Evolutionary conservation across 2,888 invertebrate genomes (phyloP).

Genomic region (Rhogogaster chlorosoma): DNA sequence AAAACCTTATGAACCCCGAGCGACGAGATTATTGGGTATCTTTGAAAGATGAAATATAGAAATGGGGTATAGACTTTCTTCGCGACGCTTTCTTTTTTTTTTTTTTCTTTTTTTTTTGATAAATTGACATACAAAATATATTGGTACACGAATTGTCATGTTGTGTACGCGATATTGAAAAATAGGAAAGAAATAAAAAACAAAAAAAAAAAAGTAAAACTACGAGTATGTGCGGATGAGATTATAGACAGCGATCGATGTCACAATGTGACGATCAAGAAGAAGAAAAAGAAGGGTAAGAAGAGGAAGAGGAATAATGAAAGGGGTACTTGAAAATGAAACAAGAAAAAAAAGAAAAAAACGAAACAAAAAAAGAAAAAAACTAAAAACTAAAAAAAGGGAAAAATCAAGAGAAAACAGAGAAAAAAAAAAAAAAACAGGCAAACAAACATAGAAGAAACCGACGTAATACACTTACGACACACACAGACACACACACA

Average conservation of each 20-base stretch:
- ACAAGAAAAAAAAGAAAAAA: not conserved
- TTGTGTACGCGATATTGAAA: not conserved
- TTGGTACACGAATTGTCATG: not conserved
- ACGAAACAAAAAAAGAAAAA: not conserved
- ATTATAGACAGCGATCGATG: not conserved
- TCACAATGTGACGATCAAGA: not conserved
- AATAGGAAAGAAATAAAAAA: not conserved
- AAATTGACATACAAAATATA: not conserved
- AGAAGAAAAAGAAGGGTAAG: no score
- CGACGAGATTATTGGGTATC: no score
- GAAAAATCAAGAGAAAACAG: not conserved
- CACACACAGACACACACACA: not conserved
- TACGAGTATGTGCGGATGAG: not conserved
- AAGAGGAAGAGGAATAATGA: no score
- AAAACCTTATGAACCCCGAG: not conserved
- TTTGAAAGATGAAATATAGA: no score
- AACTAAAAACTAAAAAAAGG: slow-evolving; percentile 22
- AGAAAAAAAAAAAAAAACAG: slow-evolving; percentile 18
- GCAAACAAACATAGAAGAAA: not conserved
- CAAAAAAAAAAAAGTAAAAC: not conserved
- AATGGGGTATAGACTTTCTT: not conserved
- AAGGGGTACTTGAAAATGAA: no score
- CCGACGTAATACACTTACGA: not conserved
- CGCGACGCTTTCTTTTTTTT: not conserved
- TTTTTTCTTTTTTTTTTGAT: not conserved